Percentiles rank a stretch among this genome's conserved stretches.
Evolutionary conservation across 2,797 vertebrate species (phyloP).

Genomic region (Semotilus atromaculatus): DNA sequence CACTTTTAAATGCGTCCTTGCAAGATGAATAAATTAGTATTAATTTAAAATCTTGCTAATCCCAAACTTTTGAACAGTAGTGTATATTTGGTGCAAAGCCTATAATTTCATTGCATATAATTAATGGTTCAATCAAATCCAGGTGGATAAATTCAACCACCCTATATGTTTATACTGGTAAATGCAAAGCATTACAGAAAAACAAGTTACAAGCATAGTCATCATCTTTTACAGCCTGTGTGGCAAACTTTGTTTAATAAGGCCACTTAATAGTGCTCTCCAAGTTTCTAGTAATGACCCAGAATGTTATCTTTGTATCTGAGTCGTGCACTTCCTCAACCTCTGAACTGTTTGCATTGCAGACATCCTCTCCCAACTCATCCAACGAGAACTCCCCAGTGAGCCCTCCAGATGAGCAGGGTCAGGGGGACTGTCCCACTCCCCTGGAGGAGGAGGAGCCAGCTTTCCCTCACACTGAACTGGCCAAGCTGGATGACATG

Average conservation of each 20-base stretch:
- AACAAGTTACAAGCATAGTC: neutral
- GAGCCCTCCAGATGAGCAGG: constrained; percentile 94
- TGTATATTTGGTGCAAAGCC: no score
- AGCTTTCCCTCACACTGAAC: constrained; percentile 97
- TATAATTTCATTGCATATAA: neutral
- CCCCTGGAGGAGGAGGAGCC: constrained; percentile 99
- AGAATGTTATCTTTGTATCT: neutral
- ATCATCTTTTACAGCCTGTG: neutral
- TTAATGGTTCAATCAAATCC: neutral
- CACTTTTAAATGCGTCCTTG: neutral
- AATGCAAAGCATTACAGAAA: neutral
- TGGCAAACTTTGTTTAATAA: neutral
- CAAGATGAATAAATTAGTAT: neutral
- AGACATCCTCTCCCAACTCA: constrained; percentile 98
- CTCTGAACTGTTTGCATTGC: constrained; percentile 38
- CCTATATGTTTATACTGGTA: neutral
- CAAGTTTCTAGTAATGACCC: neutral
- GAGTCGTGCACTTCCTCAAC: neutral
- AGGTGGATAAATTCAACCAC: neutral
- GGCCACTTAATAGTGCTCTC: neutral
- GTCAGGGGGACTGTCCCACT: constrained; percentile 89
- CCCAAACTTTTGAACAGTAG: neutral
- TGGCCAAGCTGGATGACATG: constrained; percentile 99
- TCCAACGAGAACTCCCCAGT: constrained; percentile 99
- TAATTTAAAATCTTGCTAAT: neutral